Evolutionary conservation across 2,888 invertebrate species (phyloP), one percentile per base, ranked within the genome.

Genomic region (Dryadula phaetusa): DNA sequence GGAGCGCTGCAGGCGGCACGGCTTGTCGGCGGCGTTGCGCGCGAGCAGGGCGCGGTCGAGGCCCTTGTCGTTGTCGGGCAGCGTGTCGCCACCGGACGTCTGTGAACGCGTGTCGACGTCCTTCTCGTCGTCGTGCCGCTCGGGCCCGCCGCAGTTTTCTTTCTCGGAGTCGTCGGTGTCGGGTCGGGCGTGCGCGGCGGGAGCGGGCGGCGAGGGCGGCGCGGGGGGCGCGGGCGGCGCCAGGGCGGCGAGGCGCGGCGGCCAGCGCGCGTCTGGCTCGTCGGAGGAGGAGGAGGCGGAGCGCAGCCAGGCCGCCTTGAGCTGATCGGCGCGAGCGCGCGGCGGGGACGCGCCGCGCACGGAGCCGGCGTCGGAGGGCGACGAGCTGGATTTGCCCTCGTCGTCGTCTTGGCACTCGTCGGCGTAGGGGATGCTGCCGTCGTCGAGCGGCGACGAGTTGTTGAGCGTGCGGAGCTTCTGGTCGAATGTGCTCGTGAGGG

Each of bases 401-500:
- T 87, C 86, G 76, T 91, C 94, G 79, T 95, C 95, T 70, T 94
- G 94, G 70, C 94, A 94, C 85, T 95, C 95, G 84, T 95, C 95
- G 75, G 94, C 95, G 88, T 94, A 96, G 63, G 95, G 95, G 83
- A 95, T 95, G 91, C 95, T 95, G 82, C 95, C 95, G 86, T 94
- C 94, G 82, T 93, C 94, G 53, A 94, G 93, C 77, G 94, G 94
- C 68, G 95, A 94, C 67, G 95, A 94, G 89, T 94, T 95, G 82
- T 96, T 94, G 79, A 96, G 87, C 79, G 95, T 95, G 77, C 95
- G 95, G 88, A 97, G 94, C 87, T 97, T 97, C 82, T 96, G 95
- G 85, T 97, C 97, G 88, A 97, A 95, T 69, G 97, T 96, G 82
- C 96, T 96, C 77, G 97, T 97, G 83, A 98, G 95, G 77, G 95